Conservation (phyloP, 2,113 vertebrate species). For the Dendropsophus ebraccatus region DNA sequence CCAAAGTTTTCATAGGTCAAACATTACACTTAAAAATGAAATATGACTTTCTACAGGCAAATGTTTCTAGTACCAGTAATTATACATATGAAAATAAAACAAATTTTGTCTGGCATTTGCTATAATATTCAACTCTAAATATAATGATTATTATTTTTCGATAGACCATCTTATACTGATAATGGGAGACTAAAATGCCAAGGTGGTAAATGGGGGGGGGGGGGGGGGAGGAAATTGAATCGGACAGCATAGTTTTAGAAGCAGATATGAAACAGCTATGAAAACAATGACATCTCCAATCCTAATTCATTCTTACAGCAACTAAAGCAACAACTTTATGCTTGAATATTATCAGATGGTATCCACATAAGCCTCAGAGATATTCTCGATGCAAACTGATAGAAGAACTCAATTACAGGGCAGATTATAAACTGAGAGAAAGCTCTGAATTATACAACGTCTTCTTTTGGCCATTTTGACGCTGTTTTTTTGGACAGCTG, state of each 20-base stretch:
- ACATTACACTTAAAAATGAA: not conserved
- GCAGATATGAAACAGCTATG: not conserved
- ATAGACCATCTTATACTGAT: not conserved
- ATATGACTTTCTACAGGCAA: not conserved
- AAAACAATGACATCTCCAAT: not conserved
- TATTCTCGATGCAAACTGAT: not conserved
- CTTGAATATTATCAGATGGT: not conserved
- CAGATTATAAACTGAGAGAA: too few species aligned
- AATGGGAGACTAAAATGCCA: not conserved
- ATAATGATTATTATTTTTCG: not conserved
- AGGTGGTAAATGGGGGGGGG: not conserved
- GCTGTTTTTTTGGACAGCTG: too few species aligned
- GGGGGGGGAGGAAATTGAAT: not conserved
- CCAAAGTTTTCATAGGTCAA: constrained; percentile 22
- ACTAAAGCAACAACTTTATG: not conserved
- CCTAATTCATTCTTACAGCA: too few species aligned
- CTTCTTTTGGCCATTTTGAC: too few species aligned
- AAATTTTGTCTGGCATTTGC: not conserved
- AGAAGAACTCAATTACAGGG: not conserved
- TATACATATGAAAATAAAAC: not conserved
- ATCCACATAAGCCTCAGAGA: not conserved
- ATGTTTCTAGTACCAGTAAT: not conserved
- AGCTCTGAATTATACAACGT: too few species aligned
- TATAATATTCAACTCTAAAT: not conserved
- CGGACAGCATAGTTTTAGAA: not conserved